Evolutionary conservation across 2,888 invertebrate species (phyloP), one percentile per base, ranked within the genome.

Genomic region (Stenichneumon culpator): DNA sequence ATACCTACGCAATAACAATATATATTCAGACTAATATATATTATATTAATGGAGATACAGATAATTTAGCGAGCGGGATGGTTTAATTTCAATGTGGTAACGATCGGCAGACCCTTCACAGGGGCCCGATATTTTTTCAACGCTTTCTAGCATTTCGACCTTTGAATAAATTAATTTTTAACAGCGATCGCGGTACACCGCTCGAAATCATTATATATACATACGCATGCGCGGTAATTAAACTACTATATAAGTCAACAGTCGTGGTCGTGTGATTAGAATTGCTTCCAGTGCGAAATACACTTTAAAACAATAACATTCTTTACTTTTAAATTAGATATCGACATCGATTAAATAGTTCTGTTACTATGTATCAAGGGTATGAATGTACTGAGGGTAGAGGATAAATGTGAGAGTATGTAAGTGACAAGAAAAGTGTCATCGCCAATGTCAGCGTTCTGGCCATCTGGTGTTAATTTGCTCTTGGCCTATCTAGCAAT

Each of bases 161-260:
- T 44, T 69, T 44, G 32, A 78, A 78, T 78, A 78, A 69, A 78
- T 78, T 78, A 78, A 68, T 68, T 65, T 14, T 52, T 44, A 25
- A 28, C 25, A 19, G n/a, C 44, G 74, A 65, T 50, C 6, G 63
- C 25, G 63, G 28, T 14, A 22, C 32, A 28, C 22, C 47, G 60
- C 44, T 14, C 22, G 44, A 54, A 57, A 50, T 44, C 32, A 32
- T 47, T 69, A 25, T 77, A 77, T 68, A 47, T 68, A 68, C 60
- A 78, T 60, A 28, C 9, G 70, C 52, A n/a, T 3, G 32, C 7
- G 44, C 60, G 47, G 68, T 44, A 47, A 28, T 28, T 19, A 4
- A 63, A 32, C 47, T 47, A 3, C 9, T 14, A 14, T 78, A 47
- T 54, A 78, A 19, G 9, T 36, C 54, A 54, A 54, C 19, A 47